phyloP scores from a whole-genome alignment of 2,113 vertebrate species.

The Pachyramphus minor region DNA sequence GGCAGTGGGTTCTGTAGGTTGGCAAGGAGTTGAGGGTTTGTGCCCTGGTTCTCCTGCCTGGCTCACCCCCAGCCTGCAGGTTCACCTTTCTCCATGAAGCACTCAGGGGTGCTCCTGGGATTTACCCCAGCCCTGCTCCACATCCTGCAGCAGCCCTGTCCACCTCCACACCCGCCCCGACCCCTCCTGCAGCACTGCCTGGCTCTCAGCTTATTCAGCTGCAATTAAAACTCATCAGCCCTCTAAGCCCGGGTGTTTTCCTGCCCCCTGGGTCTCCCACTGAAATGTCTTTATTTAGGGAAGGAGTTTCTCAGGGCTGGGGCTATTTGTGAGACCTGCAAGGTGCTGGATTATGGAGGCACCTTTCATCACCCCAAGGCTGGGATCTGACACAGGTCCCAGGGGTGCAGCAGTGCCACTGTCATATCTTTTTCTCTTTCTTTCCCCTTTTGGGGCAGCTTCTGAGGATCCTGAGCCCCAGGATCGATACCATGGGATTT shows the following conservation, averaged over 20 bases:
- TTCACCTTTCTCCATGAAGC: background rate
- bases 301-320: background rate
- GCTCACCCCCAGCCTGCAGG: background rate
- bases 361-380: rapidly evolving
- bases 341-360: background rate
- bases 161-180: rapidly evolving
- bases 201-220: background rate
- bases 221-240: background rate
- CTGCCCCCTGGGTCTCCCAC: background rate
- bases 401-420: background rate
- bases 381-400: background rate
- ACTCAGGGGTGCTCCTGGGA: background rate
- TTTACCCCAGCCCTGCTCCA: background rate
- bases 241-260: background rate
- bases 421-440: background rate
- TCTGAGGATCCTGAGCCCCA: slow-evolving; percentile 85
- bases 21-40: background rate
- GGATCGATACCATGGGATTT: slow-evolving; percentile 94
- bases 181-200: background rate
- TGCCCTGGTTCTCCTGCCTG: background rate
- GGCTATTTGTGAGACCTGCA: background rate
- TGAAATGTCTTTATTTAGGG: background rate
- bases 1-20: background rate
- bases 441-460: slow-evolving; percentile 44
- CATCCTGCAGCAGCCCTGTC: background rate